These are phyloP conservation scores for Mycalesis mineus DNA, from an alignment of 2,888 invertebrate species.

Conservation along the genomic window DNA sequence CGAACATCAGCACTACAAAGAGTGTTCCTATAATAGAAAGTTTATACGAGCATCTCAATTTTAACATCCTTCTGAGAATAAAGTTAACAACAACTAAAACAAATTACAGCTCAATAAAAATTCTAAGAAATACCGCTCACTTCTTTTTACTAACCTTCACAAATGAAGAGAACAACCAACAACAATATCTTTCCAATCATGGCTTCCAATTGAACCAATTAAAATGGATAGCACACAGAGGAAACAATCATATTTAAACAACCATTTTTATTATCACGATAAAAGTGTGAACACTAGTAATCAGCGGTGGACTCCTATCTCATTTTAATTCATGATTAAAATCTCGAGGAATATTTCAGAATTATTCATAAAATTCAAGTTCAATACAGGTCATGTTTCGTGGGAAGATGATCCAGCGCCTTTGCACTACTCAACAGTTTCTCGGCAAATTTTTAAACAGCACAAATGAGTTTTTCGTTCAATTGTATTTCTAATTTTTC, in stretches of 20 bases:
- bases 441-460: no score
- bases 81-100: no score
- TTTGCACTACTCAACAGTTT: no score
- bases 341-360: background rate
- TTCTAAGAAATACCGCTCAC: no score
- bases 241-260: background rate
- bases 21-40: no score
- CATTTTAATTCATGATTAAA: background rate
- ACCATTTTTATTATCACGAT: background rate
- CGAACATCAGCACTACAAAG: no score
- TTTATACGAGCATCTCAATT: no score
- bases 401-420: background rate
- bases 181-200: conserved; percentile 18
- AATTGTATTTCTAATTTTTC: no score
- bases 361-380: background rate
- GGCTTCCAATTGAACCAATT: background rate
- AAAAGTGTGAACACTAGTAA: background rate
- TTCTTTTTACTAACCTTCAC: conserved; percentile 12
- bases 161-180: conserved; percentile 6
- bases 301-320: background rate
- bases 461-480: no score
- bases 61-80: no score
- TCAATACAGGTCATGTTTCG: background rate
- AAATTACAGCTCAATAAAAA: no score
- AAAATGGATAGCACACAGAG: background rate